Percentiles rank a stretch among this genome's conserved stretches.
phyloP scores from a whole-genome alignment of 2,888 invertebrate genomes.

The Fabriciana adippe region DNA sequence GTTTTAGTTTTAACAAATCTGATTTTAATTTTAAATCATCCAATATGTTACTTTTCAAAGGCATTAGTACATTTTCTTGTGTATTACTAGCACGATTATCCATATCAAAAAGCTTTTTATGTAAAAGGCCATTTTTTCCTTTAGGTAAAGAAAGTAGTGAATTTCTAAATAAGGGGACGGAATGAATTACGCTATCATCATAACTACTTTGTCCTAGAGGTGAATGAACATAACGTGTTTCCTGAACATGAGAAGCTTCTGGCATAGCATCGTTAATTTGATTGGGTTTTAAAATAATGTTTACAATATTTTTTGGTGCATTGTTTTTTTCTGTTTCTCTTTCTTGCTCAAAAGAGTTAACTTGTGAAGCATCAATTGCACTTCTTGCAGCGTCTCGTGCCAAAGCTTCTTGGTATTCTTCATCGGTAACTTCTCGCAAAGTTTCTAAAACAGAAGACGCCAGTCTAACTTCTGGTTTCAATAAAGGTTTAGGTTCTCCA shows the following conservation, averaged over 20 bases:
- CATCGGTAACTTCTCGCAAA: conserved; percentile 66
- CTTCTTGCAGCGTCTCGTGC: conserved; percentile 65
- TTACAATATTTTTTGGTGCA: conserved; percentile 56
- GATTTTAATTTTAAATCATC: conserved; percentile 32
- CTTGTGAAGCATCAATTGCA: conserved; percentile 44
- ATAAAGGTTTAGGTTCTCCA: conserved; percentile 60
- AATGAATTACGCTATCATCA: conserved; percentile 33
- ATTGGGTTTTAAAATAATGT: conserved; percentile 57
- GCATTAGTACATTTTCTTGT: conserved; percentile 47
- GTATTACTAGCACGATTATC: conserved; percentile 60
- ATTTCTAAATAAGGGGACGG: conserved; percentile 46
- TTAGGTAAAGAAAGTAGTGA: conserved; percentile 47
- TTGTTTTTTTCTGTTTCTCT: conserved; percentile 15
- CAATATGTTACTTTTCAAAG: conserved; percentile 34
- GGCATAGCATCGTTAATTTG: conserved; percentile 46
- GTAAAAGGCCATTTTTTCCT: conserved; percentile 19
- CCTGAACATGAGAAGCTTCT: conserved; percentile 59
- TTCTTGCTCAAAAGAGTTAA: conserved; percentile 40
- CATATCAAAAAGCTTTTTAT: conserved; percentile 50
- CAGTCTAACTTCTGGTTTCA: conserved; percentile 71
- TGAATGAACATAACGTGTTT: conserved; percentile 54
- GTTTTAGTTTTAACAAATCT: conserved; percentile 28
- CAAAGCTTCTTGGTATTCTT: conserved; percentile 69
- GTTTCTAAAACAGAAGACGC: conserved; percentile 72
- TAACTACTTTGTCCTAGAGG: conserved; percentile 44